Evolutionary conservation across 1,140 invertebrate genomes (phyloP).

Genomic region (Drosophila sturtevanti): DNA sequence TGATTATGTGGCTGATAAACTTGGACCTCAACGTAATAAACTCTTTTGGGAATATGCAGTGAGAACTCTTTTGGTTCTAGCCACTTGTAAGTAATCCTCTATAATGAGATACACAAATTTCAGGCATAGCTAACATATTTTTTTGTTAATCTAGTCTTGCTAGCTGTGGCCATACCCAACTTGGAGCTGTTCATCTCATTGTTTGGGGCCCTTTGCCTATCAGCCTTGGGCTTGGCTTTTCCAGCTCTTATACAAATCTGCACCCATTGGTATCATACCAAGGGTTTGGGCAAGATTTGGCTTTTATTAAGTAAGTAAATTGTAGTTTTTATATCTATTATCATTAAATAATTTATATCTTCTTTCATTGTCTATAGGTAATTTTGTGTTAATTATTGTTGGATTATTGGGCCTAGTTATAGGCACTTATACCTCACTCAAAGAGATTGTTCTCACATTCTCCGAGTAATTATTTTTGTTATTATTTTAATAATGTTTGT

Average conservation of each 20-base stretch:
- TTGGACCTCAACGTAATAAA: constrained; percentile 79
- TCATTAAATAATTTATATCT: background rate
- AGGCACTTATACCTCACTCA: constrained; percentile 88
- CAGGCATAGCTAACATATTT: too few species aligned
- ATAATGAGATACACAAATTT: too few species aligned
- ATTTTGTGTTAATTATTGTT: constrained; percentile 88
- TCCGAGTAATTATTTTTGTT: constrained; percentile 48
- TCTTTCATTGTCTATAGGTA: constrained; percentile 83
- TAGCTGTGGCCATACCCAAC: constrained; percentile 91
- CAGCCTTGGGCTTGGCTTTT: constrained; percentile 93
- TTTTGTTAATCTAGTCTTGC: constrained; percentile 85
- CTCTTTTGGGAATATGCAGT: constrained; percentile 87
- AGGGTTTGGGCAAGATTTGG: constrained; percentile 75
- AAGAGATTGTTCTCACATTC: constrained; percentile 86
- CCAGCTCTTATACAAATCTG: constrained; percentile 92
- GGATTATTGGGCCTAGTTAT: constrained; percentile 87
- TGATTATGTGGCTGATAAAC: constrained; percentile 83
- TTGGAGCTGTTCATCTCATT: constrained; percentile 95
- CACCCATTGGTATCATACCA: constrained; percentile 86
- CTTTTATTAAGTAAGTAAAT: constrained; percentile 64
- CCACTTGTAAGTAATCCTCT: constrained; percentile 94
- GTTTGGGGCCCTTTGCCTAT: constrained; percentile 93
- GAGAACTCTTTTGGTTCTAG: constrained; percentile 87
- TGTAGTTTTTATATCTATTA: background rate
- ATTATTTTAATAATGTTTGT: background rate